phyloP scores from a whole-genome alignment of 2,113 vertebrate genomes.

The Pelvicachromis taeniatus region DNA sequence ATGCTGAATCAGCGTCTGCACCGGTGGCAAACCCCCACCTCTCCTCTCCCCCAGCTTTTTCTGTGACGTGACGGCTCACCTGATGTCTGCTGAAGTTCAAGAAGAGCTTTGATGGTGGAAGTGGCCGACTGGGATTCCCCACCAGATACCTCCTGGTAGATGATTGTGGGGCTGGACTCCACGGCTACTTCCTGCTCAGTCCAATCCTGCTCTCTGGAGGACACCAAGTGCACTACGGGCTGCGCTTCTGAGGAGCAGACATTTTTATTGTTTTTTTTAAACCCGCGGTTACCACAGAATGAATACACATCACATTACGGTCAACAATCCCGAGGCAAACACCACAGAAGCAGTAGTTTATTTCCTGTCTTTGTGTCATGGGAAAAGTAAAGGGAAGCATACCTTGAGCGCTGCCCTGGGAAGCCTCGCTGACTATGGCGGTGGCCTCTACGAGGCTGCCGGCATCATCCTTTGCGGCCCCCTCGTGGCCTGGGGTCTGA shows the following conservation, averaged over 20 bases:
- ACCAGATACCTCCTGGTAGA: slow-evolving; percentile 90
- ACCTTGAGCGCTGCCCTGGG: slow-evolving; percentile 80
- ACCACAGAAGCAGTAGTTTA: background rate
- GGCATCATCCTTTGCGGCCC: slow-evolving; percentile 78
- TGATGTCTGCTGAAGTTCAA: slow-evolving; percentile 95
- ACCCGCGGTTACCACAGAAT: background rate
- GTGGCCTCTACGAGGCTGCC: slow-evolving; percentile 75
- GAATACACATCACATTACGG: background rate
- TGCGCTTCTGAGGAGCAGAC: slow-evolving; percentile 73
- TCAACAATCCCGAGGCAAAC: background rate
- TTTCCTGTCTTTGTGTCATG: background rate
- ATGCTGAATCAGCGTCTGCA: background rate
- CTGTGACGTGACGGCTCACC: slow-evolving; percentile 63
- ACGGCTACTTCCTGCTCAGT: slow-evolving; percentile 92
- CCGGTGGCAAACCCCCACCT: background rate
- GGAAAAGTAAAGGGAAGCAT: background rate
- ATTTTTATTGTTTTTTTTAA: background rate
- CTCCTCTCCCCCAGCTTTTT: background rate
- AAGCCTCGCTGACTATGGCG: slow-evolving; percentile 77
- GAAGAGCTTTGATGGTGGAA: slow-evolving; percentile 94
- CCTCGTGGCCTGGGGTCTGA: slow-evolving; percentile 75
- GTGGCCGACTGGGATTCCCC: slow-evolving; percentile 94
- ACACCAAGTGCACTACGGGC: slow-evolving; percentile 89
- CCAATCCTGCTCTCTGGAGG: slow-evolving; percentile 94
- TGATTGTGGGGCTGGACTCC: slow-evolving; percentile 90